Evolutionary conservation across 1,140 invertebrate genomes (phyloP).

Genomic region (Calliphora vicina): DNA sequence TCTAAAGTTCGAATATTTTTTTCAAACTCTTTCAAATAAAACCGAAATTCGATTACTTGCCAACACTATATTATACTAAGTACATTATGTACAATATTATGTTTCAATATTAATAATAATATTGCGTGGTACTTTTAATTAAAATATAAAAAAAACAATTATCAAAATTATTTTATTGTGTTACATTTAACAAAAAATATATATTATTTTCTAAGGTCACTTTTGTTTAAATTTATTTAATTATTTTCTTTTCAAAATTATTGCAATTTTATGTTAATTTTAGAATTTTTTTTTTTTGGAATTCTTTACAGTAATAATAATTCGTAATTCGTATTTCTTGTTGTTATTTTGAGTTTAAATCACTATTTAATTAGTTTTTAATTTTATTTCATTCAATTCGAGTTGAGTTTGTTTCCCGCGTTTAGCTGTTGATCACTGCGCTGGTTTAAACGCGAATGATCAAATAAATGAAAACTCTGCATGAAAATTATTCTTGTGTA

Average conservation of each 20-base stretch:
- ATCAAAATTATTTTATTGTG: background rate
- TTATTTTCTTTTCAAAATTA: background rate
- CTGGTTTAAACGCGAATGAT: slow-evolving; percentile 27
- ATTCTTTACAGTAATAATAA: background rate
- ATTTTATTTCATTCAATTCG: background rate
- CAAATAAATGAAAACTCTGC: slow-evolving; percentile 26
- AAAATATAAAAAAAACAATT: background rate
- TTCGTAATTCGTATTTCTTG: background rate
- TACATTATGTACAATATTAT: too few relatives aligned
- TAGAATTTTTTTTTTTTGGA: background rate
- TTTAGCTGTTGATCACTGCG: background rate
- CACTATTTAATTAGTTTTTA: background rate
- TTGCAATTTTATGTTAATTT: background rate
- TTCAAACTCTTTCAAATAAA: too few relatives aligned
- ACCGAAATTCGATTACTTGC: too few relatives aligned
- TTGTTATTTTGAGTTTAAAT: background rate
- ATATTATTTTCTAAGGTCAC: background rate
- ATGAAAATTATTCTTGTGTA: slow-evolving; percentile 21
- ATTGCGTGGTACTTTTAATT: slow-evolving; percentile 1
- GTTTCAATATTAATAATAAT: background rate
- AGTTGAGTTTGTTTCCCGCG: background rate
- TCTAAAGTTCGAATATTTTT: too few relatives aligned
- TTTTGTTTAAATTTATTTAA: background rate
- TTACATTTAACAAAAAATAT: background rate
- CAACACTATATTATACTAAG: too few relatives aligned